Evolutionary conservation across 2,888 invertebrate genomes (phyloP), one percentile per base, ranked within the genome.

Genomic region (Drosophila falleni): DNA sequence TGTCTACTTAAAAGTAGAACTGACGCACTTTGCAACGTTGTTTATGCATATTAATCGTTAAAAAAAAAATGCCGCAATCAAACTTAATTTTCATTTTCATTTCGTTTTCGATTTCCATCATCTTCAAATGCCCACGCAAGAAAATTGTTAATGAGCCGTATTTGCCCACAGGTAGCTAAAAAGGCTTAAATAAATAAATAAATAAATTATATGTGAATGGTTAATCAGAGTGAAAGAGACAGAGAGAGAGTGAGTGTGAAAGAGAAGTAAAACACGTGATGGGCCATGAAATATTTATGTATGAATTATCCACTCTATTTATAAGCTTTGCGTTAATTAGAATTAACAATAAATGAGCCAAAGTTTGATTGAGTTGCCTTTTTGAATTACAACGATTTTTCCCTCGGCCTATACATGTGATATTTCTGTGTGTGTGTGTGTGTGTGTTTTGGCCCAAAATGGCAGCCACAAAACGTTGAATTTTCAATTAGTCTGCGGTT

Each of bases 151-250:
- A 84, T 85, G 77, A 75, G 71, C 72, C 41, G 33, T 58, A 64
- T n/a, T 65, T 72, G 78, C 47, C 79, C 77, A 64, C 84, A 81
- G 84, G 80, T 81, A 77, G 79, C 41, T 23, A 44, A 55, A 55
- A 70, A 59, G 64, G 44, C 73, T 54, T 33, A 68, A 74, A 76
- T 77, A 82, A 82, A 83, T 77, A 82, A 82, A 83, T 78, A 81
- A 83, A 55, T 55, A 55, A 44, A 33, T 44, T 41, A 55, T 53
- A 23, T 26, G 15, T 71, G 71, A 65, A 72, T 78, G 73, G 63
- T 59, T 73, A 76, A 81, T 78, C 68, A 16, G 35, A 5, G 6
- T 8, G 6, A 29, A 1, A 29, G 6, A 29, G 29, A 5, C 4
- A 29, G 29, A 29, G 29, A 8, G 29, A 5, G 29, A 29, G 29